Base-by-base conservation (phyloP, 1,140 invertebrate species). In the Scylla paramamosain region DNA sequence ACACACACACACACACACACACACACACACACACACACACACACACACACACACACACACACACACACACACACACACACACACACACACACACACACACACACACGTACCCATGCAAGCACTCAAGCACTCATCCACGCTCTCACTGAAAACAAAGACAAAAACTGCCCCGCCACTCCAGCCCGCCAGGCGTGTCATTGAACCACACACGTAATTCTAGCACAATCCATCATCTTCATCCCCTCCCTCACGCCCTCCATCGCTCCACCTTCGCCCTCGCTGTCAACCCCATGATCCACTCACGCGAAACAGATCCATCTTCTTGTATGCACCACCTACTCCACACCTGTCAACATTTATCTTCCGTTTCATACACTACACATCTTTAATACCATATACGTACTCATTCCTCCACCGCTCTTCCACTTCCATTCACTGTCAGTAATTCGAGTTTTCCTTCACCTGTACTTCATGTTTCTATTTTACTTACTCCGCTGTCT, bases 1-100 rank as follows among this genome's bases (percentile, higher is more conserved):
- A 87, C 84, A 87, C 84, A 87, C 84, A 87, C 84, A 87, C 84
- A 87, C 28, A 87, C 84, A 87, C 84, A 87, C 84, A 87, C 84
- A 87, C 28, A 87, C 84, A 87, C 84, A 87, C 84, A 87, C 84
- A 87, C 84, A 87, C 84, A 87, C 84, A 87, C 84, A 87, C 84
- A 31, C 84, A 87, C 84, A 87, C 84, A 87, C 84, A 87, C 84
- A 87, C 84, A 87, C 84, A 87, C 84, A 87, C 84, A 87, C 84
- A 87, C 84, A 87, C 84, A 87, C 84, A 88, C 86, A 88, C 86
- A 88, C 86, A 88, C 86, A 88, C 31, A 88, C 31, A 88, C 31
- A 88, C 31, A 88, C 31, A 88, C 31, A 88, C 31, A 88, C 86
- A 88, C 31, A 88, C 86, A 88, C 86, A 39, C 86, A 88, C 86